Evolutionary conservation across 1,140 invertebrate species (phyloP), one percentile per base, ranked within the genome.

Genomic region (Drosophila yakuba): DNA sequence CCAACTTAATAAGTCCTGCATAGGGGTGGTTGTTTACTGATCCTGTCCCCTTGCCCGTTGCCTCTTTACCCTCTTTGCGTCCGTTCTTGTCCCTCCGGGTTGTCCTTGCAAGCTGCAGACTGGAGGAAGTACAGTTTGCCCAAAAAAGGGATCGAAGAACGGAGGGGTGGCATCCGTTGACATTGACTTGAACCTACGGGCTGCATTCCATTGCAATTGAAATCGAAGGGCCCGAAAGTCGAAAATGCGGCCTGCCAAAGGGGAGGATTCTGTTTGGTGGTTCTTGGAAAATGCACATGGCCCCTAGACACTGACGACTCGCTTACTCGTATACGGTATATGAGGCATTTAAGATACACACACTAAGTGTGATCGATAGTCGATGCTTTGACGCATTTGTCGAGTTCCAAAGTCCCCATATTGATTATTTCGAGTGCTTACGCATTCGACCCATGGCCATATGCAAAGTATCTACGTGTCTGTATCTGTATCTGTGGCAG

Each of bases 341-440:
- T 11, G 32, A 38, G 28, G 28, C 20, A 23, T 41, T 15, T 28
- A 54, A 63, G 44, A 59, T 56, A 67, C 36, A 59, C 67, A 66
- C 74, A 51, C 50, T 20, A 58, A 57, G 38, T 39, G 47, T 71
- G 47, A 41, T 63, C 68, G 62, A 60, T 55, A 68, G 63, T 44
- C 48, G 43, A 41, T 52, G 54, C 51, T 43, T 81, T 86, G 78
- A 74, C 74, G 82, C 75, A 82, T 68, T 72, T 60, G 52, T 47
- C 56, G 39, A 38, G 77, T 74, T 80, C 78, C 78, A 84, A 86
- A 86, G 83, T 86, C 78, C 83, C 63, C 71, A 66, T 86, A 86
- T 86, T 86, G 82, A 86, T 86, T 86, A 88, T 86, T 86, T 86
- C 51, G 71, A 81, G 78, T 85, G 82, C 82, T 81, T 85, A 81